Conservation (phyloP, 2,113 vertebrate species). For the Esox niger region DNA sequence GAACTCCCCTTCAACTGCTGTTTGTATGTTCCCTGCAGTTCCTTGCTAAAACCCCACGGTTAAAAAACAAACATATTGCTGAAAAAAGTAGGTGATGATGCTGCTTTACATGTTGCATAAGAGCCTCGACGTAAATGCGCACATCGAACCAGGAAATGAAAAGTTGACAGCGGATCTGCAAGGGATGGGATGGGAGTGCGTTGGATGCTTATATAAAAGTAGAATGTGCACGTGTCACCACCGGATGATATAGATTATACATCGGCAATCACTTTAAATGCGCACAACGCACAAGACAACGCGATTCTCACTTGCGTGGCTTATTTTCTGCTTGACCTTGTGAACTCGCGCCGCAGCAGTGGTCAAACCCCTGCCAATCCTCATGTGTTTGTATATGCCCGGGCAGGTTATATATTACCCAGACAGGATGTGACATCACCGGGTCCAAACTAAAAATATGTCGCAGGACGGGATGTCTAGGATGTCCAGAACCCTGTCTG, state of each 20-base stretch:
- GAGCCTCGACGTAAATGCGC: constrained; percentile 46
- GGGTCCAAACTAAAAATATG: constrained; percentile 69
- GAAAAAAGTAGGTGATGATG: constrained; percentile 18
- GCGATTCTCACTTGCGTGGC: not conserved
- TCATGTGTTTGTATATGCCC: constrained; percentile 14
- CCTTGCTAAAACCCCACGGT: not conserved
- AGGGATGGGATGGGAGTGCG: constrained; percentile 43
- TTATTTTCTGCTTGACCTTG: constrained; percentile 47
- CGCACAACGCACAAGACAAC: constrained; percentile 14
- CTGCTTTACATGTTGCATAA: constrained; percentile 49
- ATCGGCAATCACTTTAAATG: constrained; percentile 47
- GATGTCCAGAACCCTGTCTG: constrained; percentile 59
- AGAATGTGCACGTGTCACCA: constrained; percentile 33
- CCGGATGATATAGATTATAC: constrained; percentile 31
- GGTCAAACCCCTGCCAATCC: constrained; percentile 1
- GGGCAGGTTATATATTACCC: constrained; percentile 23
- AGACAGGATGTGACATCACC: constrained; percentile 79
- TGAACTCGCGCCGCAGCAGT: constrained; percentile 55
- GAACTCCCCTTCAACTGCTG: too few relatives aligned
- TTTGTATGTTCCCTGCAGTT: not conserved
- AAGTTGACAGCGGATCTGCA: constrained; percentile 37
- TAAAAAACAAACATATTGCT: not conserved
- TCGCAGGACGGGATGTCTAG: constrained; percentile 60
- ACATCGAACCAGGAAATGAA: constrained; percentile 52
- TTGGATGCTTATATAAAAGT: constrained; percentile 61